Conservation (phyloP, 2,888 invertebrate genomes). For the Sericinus montela region DNA sequence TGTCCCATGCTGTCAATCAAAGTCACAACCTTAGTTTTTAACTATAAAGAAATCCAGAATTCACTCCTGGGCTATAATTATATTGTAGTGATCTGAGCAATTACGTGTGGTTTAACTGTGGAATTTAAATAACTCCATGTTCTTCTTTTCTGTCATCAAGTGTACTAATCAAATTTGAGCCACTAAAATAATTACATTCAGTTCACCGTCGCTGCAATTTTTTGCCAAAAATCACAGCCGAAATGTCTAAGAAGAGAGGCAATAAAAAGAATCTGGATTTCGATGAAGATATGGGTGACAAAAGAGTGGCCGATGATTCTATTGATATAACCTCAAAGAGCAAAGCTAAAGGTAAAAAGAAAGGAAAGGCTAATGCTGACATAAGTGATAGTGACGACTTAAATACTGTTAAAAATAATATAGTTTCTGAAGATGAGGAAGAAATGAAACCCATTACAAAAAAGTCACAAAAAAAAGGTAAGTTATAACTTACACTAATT, state of each 20-base stretch:
- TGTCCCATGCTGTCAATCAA: too few species aligned
- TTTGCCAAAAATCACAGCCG: too few species aligned
- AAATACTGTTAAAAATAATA: slow-evolving; percentile 40
- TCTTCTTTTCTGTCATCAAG: too few species aligned
- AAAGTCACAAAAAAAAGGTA: slow-evolving; percentile 77
- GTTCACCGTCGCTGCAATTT: too few species aligned
- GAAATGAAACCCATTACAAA: slow-evolving; percentile 51
- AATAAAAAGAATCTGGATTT: slow-evolving; percentile 78
- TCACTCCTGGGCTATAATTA: too few species aligned
- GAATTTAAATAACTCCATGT: too few species aligned
- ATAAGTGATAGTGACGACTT: slow-evolving; percentile 64
- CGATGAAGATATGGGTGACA: slow-evolving; percentile 74
- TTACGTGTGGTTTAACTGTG: too few species aligned
- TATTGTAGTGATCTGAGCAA: too few species aligned
- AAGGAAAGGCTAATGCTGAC: slow-evolving; percentile 68
- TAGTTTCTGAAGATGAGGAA: slow-evolving; percentile 64
- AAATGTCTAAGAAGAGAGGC: slow-evolving; percentile 81
- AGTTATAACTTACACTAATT: slow-evolving; percentile 10
- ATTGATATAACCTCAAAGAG: slow-evolving; percentile 74
- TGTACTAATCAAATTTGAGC: too few species aligned
- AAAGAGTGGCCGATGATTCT: slow-evolving; percentile 44
- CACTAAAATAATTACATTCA: too few species aligned
- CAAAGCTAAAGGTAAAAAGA: slow-evolving; percentile 71
- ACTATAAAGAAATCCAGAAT: too few species aligned
- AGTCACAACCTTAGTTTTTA: too few species aligned